Conservation (phyloP, 2,113 vertebrate genomes). For the Podocnemis expansa region DNA sequence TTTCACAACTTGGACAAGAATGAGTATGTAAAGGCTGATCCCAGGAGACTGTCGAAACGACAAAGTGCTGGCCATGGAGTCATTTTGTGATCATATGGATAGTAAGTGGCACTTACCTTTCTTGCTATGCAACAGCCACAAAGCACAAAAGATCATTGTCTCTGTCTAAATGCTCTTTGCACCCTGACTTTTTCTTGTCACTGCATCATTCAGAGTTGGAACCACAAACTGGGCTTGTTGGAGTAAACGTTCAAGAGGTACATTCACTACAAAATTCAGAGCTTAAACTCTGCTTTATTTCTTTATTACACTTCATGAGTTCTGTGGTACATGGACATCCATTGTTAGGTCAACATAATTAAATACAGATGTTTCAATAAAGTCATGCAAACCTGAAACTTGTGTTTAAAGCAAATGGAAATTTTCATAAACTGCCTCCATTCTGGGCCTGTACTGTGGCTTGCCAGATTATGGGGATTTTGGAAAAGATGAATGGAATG, state of each 20-base stretch:
- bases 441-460: fast-evolving
- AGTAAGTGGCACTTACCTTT: fast-evolving
- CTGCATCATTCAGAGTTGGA: not conserved
- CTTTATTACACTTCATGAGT: not conserved
- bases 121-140: not conserved
- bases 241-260: not conserved
- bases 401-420: not conserved
- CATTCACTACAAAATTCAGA: not conserved
- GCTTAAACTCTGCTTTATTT: not conserved
- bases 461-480: not conserved
- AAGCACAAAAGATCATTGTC: not conserved
- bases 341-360: not conserved
- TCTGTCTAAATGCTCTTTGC: not conserved
- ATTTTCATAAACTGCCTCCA: not conserved
- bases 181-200: not conserved
- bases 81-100: not conserved
- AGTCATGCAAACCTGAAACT: not conserved
- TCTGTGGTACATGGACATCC: not conserved
- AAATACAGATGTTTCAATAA: not conserved
- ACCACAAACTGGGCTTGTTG: not conserved
- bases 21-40: not conserved
- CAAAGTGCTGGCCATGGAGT: not conserved
- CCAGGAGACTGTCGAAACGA: not conserved
- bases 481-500: not conserved
- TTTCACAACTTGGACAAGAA: not conserved